A percentile compares a stretch with the other conserved stretches of the same genome.
Evolutionary conservation across 2,888 invertebrate species (phyloP).

Genomic region (Caenorhabditis zanzibari): DNA sequence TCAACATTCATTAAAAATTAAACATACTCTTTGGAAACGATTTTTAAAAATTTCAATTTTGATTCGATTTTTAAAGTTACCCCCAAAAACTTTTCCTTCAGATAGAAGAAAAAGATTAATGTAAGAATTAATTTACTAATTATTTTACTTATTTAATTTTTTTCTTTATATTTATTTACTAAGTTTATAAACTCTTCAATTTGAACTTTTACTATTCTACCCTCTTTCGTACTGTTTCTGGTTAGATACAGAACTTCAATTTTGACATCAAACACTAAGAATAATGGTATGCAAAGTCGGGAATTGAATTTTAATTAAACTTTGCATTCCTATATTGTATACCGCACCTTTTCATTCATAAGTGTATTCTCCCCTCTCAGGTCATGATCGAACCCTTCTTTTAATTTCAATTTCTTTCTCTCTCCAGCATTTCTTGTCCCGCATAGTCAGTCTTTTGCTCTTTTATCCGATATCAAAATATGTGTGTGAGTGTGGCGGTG

Average conservation of each 20-base stretch:
- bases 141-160: too few relatives aligned
- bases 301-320: conserved; percentile 59
- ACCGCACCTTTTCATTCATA: conserved; percentile 35
- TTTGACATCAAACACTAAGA: conserved; percentile 26
- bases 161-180: too few relatives aligned
- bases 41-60: too few relatives aligned
- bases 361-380: not conserved
- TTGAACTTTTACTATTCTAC: too few relatives aligned
- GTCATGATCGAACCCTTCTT: conserved; percentile 25
- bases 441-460: conserved; percentile 63
- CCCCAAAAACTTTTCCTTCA: too few relatives aligned
- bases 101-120: too few relatives aligned
- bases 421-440: conserved; percentile 34
- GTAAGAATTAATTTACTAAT: too few relatives aligned
- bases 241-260: not conserved
- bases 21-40: too few relatives aligned
- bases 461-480: conserved; percentile 64
- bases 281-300: conserved; percentile 55
- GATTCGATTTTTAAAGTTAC: too few relatives aligned
- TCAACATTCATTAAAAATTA: not conserved
- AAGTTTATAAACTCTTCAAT: too few relatives aligned
- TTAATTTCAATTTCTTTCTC: not conserved
- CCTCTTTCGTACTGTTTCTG: not conserved
- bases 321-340: conserved; percentile 21
- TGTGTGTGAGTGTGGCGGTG: conserved; percentile 34